phyloP scores from a whole-genome alignment of 2,888 invertebrate genomes.

The Congeria kusceri region DNA sequence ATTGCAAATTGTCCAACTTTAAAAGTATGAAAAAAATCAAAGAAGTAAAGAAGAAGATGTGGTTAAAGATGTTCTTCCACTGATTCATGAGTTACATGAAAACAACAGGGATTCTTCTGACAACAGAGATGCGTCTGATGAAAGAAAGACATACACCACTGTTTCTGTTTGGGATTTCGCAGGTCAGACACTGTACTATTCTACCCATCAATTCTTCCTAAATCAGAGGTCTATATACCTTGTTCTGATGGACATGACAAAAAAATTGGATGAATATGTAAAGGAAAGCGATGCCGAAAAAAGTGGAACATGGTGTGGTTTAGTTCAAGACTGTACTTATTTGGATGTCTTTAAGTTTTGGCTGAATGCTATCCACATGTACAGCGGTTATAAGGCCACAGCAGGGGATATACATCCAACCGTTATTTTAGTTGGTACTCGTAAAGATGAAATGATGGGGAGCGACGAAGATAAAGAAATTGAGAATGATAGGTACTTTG shows the following conservation, averaged over 20 bases:
- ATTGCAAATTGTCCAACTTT: no score
- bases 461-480: slow-evolving; percentile 34
- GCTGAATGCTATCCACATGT: slow-evolving; percentile 55
- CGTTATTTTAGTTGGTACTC: slow-evolving; percentile 54
- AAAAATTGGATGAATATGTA: slow-evolving; percentile 6
- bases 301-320: background rate
- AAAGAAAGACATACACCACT: background rate
- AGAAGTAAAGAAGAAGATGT: no score
- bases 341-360: slow-evolving; percentile 58
- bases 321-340: slow-evolving; percentile 31
- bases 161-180: slow-evolving; percentile 60
- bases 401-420: slow-evolving; percentile 26
- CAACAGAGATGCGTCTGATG: no score
- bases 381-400: slow-evolving; percentile 12
- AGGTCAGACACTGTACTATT: slow-evolving; percentile 52
- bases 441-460: slow-evolving; percentile 45
- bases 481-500: slow-evolving; percentile 45
- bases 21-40: no score
- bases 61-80: no score
- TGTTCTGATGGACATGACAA: slow-evolving; percentile 49
- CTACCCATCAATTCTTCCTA: slow-evolving; percentile 59
- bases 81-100: no score
- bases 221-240: slow-evolving; percentile 53
- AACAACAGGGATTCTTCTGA: no score
- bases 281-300: slow-evolving; percentile 12